Conservation (phyloP, 2,888 invertebrate species). For the Acheta domesticus region DNA sequence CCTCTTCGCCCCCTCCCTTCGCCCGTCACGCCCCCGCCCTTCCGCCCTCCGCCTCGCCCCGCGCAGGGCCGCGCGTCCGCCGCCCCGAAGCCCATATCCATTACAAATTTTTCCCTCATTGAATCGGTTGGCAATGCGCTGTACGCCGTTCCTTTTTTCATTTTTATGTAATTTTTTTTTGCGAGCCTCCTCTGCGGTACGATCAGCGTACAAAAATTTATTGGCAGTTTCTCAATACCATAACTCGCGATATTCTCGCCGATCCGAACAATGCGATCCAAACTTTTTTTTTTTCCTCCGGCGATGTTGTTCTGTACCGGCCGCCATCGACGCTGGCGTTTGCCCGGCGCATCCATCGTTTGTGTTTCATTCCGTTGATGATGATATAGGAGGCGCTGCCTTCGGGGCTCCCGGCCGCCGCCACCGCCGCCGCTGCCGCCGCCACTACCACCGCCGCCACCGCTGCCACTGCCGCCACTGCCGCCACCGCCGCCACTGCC, state of each 20-base stretch:
- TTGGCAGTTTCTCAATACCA: slow-evolving; percentile 18
- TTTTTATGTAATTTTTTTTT: background rate
- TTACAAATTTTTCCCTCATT: slow-evolving; percentile 11
- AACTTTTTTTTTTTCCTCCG: background rate
- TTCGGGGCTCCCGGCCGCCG: background rate
- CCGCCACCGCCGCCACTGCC: background rate
- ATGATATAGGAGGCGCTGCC: background rate
- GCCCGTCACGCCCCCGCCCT: background rate
- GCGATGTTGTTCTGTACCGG: slow-evolving; percentile 11
- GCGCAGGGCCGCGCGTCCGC: background rate
- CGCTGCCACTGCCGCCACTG: background rate
- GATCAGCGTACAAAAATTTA: background rate
- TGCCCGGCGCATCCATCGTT: background rate
- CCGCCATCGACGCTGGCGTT: background rate
- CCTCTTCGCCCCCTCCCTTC: background rate
- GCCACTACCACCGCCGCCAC: background rate
- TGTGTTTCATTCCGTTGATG: slow-evolving; percentile 18
- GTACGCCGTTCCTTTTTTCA: background rate
- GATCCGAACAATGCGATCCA: background rate
- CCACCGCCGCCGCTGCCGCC: background rate
- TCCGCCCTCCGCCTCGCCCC: background rate
- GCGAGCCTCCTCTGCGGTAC: background rate
- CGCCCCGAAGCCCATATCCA: background rate
- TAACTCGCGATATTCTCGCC: slow-evolving; percentile 9
- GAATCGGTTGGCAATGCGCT: background rate